Conservation (phyloP, 2,797 vertebrate genomes). For the Parauchenoglanis punctatus region DNA sequence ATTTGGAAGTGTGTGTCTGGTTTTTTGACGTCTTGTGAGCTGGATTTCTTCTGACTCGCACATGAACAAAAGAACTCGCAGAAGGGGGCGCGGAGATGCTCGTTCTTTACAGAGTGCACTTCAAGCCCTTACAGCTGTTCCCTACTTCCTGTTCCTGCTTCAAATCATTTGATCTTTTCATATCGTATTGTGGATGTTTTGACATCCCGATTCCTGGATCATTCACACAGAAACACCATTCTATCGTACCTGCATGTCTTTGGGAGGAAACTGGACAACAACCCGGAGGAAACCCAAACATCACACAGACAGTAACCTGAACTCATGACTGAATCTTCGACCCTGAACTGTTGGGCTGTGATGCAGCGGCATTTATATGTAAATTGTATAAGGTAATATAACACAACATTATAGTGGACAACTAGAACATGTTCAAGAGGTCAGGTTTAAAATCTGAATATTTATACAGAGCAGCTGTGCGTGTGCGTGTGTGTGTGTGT, state of each 20-base stretch:
- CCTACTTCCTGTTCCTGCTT: neutral
- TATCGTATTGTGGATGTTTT: neutral
- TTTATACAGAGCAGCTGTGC: neutral
- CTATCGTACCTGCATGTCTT: neutral
- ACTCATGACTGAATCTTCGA: neutral
- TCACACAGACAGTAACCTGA: neutral
- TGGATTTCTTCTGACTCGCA: neutral
- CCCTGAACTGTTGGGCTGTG: neutral
- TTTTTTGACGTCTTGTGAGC: constrained; percentile 6
- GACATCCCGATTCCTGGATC: neutral
- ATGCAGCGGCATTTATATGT: neutral
- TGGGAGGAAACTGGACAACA: neutral
- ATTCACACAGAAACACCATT: neutral
- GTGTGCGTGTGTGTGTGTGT: neutral
- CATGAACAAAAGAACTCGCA: neutral
- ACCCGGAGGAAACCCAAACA: neutral
- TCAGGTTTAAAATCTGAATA: constrained; percentile 7
- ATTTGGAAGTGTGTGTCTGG: constrained; percentile 30
- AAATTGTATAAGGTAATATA: neutral
- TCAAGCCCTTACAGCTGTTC: neutral
- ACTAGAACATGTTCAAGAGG: neutral
- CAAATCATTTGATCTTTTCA: neutral
- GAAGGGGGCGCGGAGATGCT: neutral
- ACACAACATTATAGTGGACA: constrained; percentile 4
- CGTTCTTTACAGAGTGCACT: neutral